Evolutionary conservation across 2,888 invertebrate species (phyloP).

Genomic region (Cephus pulcher): DNA sequence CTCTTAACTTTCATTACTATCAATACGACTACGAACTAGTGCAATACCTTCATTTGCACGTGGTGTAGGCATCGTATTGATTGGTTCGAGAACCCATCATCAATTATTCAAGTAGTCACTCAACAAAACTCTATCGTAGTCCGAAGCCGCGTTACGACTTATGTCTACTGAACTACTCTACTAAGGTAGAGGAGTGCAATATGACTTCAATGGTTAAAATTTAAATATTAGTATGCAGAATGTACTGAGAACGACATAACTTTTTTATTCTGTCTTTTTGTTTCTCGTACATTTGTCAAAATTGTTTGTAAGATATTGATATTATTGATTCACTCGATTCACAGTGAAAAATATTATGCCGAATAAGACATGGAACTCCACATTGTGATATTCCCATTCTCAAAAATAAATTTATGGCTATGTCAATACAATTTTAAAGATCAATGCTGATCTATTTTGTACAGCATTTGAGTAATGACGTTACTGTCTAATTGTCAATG

Average conservation of each 20-base stretch:
- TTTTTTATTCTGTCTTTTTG: slow-evolving; percentile 20
- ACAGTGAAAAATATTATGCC: slow-evolving; percentile 11
- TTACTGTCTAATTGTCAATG: neutral
- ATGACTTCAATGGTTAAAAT: neutral
- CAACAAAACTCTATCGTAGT: slow-evolving; percentile 38
- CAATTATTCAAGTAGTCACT: slow-evolving; percentile 54
- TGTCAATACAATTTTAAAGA: no score
- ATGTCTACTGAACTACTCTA: neutral
- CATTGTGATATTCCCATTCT: neutral
- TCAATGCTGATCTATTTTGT: no score
- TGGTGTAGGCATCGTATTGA: slow-evolving; percentile 44
- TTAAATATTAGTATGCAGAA: neutral
- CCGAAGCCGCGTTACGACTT: slow-evolving; percentile 2
- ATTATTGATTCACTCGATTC: neutral
- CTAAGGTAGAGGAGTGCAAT: neutral
- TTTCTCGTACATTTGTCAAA: slow-evolving; percentile 27
- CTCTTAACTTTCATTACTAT: neutral
- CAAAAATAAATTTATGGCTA: neutral
- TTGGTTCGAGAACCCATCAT: slow-evolving; percentile 44
- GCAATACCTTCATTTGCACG: neutral
- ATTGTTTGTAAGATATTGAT: slow-evolving; percentile 21
- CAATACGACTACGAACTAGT: neutral
- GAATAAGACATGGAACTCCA: neutral
- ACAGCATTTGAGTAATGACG: neutral
- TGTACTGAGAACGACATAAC: neutral